Evolutionary conservation across 2,888 invertebrate genomes (phyloP), one percentile per base, ranked within the genome.

Genomic region (Stegophylla sp.): DNA sequence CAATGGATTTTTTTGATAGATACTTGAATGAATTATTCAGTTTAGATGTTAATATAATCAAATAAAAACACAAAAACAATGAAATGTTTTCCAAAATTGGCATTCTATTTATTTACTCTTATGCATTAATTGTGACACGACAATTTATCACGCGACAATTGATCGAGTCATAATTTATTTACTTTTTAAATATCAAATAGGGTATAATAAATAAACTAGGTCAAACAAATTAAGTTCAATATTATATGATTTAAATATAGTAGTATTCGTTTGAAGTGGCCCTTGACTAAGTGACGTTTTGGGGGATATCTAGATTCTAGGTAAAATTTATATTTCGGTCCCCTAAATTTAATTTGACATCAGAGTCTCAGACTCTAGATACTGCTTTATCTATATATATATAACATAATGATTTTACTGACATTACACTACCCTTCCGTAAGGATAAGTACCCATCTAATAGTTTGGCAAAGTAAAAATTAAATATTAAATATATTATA

Each of bases 181-280:
- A 63, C 45, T 63, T 74, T 48, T 74, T n/a, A 61, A 48, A 23
- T 3, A 23, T 61, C 28, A 48, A 26, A 73, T 45, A 20, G 15
- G 15, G 15, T 34, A 20, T 34, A 69, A 69, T 73, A 59, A 76
- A 67, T 67, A 53, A 76, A 76, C 26, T 56, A 53, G 56, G 41
- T 76, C 41, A 56, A 51, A 67, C n/a, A 53, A 67, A 67, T 76
- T 41, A 53, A 51, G 41, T 67, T 67, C 17, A 41, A 34, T 56
- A 48, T 41, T 48, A 53, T 51, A 64, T 56, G 26, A 56, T 76
- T 76, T 41, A 41, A n/a, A 51, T 56, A 53, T 41, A 76, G 5
- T 41, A 23, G 51, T 61, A n/a, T 23, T 34, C 28, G 73, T 48
- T 28, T 20, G 10, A 59, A 73, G 7, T 15, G 12, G 0, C 17